A percentile compares a stretch with the other conserved stretches of the same genome.
Evolutionary conservation across 2,797 vertebrate species (phyloP).

Genomic region (Gallirallus australis): DNA sequence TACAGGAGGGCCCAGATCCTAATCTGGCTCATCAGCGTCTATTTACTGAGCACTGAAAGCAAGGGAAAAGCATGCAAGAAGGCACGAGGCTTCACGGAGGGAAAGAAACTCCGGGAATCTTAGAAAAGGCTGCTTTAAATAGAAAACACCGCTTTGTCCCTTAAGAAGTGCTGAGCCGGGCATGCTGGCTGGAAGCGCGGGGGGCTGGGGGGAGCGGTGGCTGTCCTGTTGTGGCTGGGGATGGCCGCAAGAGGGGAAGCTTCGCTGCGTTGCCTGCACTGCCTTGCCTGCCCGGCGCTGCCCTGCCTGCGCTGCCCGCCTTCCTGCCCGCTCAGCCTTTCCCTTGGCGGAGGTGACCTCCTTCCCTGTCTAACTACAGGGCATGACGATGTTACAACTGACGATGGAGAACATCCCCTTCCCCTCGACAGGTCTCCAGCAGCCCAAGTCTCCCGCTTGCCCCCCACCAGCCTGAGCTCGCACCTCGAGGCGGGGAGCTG

Average conservation of each 20-base stretch:
- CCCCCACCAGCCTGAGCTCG: not conserved
- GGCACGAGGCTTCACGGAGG: rapidly evolving
- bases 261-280: not conserved
- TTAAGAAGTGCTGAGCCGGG: too few species aligned
- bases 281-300: not conserved
- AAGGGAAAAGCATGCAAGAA: not conserved
- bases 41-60: not conserved
- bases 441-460: not conserved
- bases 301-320: not conserved
- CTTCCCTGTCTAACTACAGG: not conserved
- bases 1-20: not conserved
- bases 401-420: too few species aligned
- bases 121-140: not conserved
- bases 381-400: rapidly evolving
- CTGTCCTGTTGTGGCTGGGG: not conserved
- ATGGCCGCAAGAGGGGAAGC: conserved; percentile 65
- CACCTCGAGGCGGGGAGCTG: rapidly evolving
- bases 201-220: not conserved
- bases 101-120: not conserved
- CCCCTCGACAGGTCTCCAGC: not conserved
- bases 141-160: not conserved
- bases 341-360: rapidly evolving
- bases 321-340: not conserved
- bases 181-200: not conserved
- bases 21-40: not conserved